Base-by-base conservation (phyloP, 1,140 invertebrate species). In the Monochamus saltuarius region DNA sequence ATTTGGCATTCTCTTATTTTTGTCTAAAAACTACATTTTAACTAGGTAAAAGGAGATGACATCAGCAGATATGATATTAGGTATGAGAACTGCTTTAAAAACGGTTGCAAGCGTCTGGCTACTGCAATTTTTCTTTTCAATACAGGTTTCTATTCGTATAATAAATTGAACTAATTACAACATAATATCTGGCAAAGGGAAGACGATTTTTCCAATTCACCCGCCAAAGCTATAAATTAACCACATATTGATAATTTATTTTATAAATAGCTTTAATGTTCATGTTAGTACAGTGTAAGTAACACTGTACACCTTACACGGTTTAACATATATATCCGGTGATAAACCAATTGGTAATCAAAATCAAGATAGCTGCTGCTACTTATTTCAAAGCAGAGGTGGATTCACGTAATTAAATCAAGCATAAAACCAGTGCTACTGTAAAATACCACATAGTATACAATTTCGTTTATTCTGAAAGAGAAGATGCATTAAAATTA, bases 311-410 rank as follows among this genome's bases (percentile, higher is more conserved):
- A 54, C 40, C 43, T 59, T 53, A 53, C 57, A 59, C 57, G 17
- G 50, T 36, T 42, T 59, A 59, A 59, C 37, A 52, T 51, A 35
- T 43, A 59, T 42, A 59, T 59, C 57, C 57, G 57, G 49, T 45
- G 43, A 59, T 59, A 59, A 59, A 52, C 37, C 40, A 59, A 59
- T 51, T 52, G 45, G 36, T 47, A 59, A 59, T 59, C 57, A 59
- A 59, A 59, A 59, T 59, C 50, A 59, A 50, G 51, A 59, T 59
- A 42, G 22, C 22, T 6, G 22, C 22, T 29, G 22, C 22, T 29
- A 29, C 22, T 29, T 29, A 29, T 29, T 29, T 6, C 22, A 3
- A 29, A 29, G 22, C 22, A 29, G 22, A 29, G 6, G 22, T 29
- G 22, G 22, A 29, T 29, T 29, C 22, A 29, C 22, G 6, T 29